These are phyloP conservation scores for Menura novaehollandiae DNA, from an alignment of 2,113 vertebrate species.

Conservation along the genomic window DNA sequence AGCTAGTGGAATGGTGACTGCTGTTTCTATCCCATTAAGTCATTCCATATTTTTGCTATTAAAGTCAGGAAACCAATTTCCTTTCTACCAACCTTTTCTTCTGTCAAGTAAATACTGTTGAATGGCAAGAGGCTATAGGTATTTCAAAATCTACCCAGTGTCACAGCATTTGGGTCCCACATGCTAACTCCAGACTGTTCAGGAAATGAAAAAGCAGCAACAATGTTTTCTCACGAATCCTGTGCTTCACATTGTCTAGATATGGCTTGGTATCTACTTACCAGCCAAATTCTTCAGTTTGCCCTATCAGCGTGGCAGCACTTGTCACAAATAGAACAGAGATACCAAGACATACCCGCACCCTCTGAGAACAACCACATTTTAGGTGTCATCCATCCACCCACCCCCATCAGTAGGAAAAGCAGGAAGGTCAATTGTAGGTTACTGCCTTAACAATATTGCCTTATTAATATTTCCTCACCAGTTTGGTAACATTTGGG, in stretches of 20 bases:
- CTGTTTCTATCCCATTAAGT: neutral
- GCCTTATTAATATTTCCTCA: neutral
- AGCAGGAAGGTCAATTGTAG: neutral
- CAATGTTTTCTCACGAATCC: neutral
- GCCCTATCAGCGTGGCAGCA: neutral
- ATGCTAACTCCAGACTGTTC: neutral
- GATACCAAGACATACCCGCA: neutral
- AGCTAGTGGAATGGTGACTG: neutral
- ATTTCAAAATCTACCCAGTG: neutral
- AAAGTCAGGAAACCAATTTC: neutral
- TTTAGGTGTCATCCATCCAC: neutral
- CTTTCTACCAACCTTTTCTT: neutral
- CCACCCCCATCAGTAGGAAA: neutral
- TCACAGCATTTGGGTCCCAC: neutral
- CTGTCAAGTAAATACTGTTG: neutral
- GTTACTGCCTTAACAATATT: neutral
- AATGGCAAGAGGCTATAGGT: neutral
- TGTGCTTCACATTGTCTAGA: neutral
- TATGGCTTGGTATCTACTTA: neutral
- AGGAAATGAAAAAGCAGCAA: neutral
- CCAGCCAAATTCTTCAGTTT: neutral
- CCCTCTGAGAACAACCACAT: neutral
- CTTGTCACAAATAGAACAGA: constrained; percentile 24
- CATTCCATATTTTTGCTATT: neutral
- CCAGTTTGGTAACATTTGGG: neutral